Evolutionary conservation across 2,888 invertebrate species (phyloP).

Genomic region (Macrophya alboannulata): DNA sequence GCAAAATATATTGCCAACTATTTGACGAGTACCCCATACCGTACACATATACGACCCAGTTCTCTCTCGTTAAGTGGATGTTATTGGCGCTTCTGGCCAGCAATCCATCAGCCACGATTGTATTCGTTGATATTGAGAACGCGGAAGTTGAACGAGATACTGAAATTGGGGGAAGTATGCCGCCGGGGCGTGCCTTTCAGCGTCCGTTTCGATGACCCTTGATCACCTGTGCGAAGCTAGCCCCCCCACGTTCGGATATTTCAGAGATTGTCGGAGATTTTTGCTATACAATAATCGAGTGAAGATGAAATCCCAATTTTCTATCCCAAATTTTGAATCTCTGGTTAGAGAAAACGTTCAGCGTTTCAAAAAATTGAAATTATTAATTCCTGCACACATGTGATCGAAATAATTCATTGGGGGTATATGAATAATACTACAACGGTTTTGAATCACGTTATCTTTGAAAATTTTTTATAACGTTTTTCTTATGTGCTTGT

Average conservation of each 20-base stretch:
- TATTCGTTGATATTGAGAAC: conserved; percentile 40
- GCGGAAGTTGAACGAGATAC: conserved; percentile 31
- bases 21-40: conserved; percentile 24
- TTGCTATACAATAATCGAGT: neutral
- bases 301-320: neutral
- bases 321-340: neutral
- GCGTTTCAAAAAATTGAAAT: neutral
- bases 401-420: neutral
- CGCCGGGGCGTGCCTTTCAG: conserved; percentile 29
- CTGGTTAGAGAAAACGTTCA: neutral
- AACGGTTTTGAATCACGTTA: neutral
- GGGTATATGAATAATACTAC: neutral
- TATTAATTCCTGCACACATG: neutral
- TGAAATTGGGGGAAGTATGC: conserved; percentile 47
- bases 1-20: neutral
- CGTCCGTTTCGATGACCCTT: conserved; percentile 29
- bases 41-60: conserved; percentile 2
- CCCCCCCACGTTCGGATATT: neutral
- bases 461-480: neutral
- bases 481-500: neutral
- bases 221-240: neutral
- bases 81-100: conserved; percentile 40
- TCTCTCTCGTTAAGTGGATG: conserved; percentile 35
- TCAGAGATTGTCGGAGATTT: neutral
- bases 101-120: conserved; percentile 41